A percentile compares a stretch with the other conserved stretches of the same genome.
Evolutionary conservation across 1,140 invertebrate genomes (phyloP).

Genomic region (Trichonephila inaurata): DNA sequence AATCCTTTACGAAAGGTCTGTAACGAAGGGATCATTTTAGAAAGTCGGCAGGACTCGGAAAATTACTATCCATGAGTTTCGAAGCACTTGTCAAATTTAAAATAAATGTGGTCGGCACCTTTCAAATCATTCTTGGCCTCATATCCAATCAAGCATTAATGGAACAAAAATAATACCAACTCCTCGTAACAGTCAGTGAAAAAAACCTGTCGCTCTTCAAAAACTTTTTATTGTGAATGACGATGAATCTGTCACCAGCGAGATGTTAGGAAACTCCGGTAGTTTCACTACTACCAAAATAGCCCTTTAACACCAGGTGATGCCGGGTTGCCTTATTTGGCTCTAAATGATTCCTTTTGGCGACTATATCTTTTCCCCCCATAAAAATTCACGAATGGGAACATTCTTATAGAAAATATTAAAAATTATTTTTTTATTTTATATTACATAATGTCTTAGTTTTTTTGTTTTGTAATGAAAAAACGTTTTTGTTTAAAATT

Average conservation of each 20-base stretch:
- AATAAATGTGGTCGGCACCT: neutral
- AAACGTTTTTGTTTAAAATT: too few species aligned
- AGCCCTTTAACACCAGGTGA: neutral
- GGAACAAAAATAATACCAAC: neutral
- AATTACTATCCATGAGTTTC: neutral
- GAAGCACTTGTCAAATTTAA: neutral
- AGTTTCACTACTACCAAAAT: conserved; percentile 41
- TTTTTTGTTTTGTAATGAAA: too few species aligned
- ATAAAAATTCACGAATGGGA: too few species aligned
- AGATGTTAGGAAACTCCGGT: neutral
- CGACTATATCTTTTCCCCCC: too few species aligned
- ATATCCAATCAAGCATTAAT: conserved; percentile 28
- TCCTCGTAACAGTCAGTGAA: neutral
- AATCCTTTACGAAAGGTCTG: neutral
- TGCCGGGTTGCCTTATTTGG: neutral
- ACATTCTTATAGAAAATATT: too few species aligned
- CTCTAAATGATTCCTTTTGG: neutral
- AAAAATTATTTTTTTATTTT: too few species aligned
- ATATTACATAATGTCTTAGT: too few species aligned
- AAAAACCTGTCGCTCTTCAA: neutral
- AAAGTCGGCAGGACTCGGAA: neutral
- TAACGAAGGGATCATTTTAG: neutral
- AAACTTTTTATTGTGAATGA: conserved; percentile 42
- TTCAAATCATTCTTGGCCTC: conserved; percentile 16
- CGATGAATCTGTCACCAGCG: conserved; percentile 29